Evolutionary conservation across 2,888 invertebrate genomes (phyloP).

Genomic region (Lithophane ornitopus): DNA sequence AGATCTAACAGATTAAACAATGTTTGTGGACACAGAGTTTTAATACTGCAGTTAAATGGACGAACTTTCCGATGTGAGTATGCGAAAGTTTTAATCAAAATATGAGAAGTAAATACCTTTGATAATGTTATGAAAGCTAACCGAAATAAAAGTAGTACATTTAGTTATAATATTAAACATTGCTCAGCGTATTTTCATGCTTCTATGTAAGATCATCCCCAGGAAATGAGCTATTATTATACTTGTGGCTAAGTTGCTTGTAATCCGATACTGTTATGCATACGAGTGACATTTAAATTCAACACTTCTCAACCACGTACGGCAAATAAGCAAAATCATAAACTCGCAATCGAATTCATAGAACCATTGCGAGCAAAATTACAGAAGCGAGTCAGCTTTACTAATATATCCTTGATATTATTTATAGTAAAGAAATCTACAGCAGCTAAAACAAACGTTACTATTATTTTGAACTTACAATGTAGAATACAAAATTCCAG

Average conservation of each 20-base stretch:
- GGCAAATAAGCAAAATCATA: slow-evolving; percentile 17
- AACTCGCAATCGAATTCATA: slow-evolving; percentile 5
- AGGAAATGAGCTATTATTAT: slow-evolving; percentile 28
- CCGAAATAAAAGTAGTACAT: neutral
- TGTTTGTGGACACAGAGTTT: slow-evolving; percentile 42
- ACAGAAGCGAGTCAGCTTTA: slow-evolving; percentile 14
- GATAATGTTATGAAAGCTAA: neutral
- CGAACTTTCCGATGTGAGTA: slow-evolving; percentile 20
- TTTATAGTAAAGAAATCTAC: slow-evolving; percentile 29
- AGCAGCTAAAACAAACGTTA: slow-evolving; percentile 56
- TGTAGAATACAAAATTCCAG: slow-evolving; percentile 62
- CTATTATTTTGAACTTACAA: slow-evolving; percentile 61
- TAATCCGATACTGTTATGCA: slow-evolving; percentile 29
- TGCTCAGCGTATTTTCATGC: neutral
- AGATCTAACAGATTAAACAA: slow-evolving; percentile 58
- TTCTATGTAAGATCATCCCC: neutral
- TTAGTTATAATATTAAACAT: neutral
- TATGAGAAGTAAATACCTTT: slow-evolving; percentile 5
- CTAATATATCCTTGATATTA: slow-evolving; percentile 7
- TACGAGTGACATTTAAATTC: slow-evolving; percentile 26
- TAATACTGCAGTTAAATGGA: slow-evolving; percentile 38
- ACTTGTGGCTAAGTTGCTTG: neutral
- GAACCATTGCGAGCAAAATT: slow-evolving; percentile 11
- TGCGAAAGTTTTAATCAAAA: slow-evolving; percentile 39
- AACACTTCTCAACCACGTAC: slow-evolving; percentile 12